Percentiles rank a stretch among this genome's conserved stretches.
Conservation (phyloP, 2,113 vertebrate species). For the Nyctibius bracteatus region DNA sequence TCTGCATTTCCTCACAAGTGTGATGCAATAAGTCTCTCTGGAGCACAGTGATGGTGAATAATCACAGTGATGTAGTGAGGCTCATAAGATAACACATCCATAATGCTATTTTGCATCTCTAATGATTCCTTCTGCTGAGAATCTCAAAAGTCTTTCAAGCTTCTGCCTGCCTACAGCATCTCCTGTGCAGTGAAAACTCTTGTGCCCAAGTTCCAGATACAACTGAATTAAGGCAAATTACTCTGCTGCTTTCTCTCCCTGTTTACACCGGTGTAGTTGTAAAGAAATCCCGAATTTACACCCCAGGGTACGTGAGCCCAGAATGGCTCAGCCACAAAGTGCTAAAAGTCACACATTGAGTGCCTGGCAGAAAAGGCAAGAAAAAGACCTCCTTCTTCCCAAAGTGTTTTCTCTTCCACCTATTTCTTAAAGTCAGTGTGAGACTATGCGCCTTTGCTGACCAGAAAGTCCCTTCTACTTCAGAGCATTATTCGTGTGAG, state of each 20-base stretch:
- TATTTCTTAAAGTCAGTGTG: neutral
- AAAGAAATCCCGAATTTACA: neutral
- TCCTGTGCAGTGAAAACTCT: neutral
- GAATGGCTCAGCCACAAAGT: neutral
- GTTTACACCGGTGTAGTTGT: neutral
- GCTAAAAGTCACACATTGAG: neutral
- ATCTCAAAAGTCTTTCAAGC: neutral
- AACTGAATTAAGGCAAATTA: neutral
- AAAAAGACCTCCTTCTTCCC: neutral
- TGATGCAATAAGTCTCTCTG: neutral
- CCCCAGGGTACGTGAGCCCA: neutral
- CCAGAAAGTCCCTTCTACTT: neutral
- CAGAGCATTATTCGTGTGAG: neutral
- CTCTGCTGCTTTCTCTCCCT: neutral
- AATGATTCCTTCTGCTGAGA: neutral
- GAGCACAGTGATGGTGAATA: neutral
- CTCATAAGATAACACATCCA: rapidly evolving
- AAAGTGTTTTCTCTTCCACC: neutral
- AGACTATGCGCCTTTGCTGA: neutral
- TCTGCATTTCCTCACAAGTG: neutral
- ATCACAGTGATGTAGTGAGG: neutral
- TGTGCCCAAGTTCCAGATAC: neutral
- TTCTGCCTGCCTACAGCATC: neutral
- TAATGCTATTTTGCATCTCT: neutral
- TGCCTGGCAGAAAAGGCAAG: neutral